Percentiles rank a stretch among this genome's conserved stretches.
These are phyloP conservation scores for Solen grandis DNA, from an alignment of 1,140 invertebrate species.

Conservation along the genomic window DNA sequence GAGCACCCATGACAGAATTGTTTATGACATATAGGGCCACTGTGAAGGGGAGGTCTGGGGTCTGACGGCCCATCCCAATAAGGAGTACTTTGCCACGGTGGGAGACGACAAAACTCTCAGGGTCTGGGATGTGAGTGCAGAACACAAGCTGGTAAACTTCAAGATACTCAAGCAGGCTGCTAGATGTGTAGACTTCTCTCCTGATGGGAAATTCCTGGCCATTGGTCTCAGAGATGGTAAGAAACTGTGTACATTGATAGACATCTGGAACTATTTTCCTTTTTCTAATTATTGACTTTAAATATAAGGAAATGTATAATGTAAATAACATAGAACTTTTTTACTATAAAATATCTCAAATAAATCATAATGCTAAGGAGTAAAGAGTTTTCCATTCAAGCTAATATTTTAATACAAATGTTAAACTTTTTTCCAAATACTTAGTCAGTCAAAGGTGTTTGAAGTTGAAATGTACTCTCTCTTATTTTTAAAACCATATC, in stretches of 20 bases:
- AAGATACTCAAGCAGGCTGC: constrained; percentile 77
- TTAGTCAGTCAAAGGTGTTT: too few species aligned
- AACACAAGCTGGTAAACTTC: constrained; percentile 75
- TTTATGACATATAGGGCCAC: constrained; percentile 74
- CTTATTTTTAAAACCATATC: too few species aligned
- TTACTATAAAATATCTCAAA: too few species aligned
- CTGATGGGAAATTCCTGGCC: constrained; percentile 79
- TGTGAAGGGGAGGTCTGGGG: constrained; percentile 81
- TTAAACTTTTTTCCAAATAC: too few species aligned
- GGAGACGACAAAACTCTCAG: constrained; percentile 80
- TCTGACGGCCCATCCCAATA: constrained; percentile 76
- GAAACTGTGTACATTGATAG: neutral
- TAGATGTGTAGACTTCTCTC: constrained; percentile 77
- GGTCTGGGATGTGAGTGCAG: constrained; percentile 74
- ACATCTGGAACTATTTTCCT: neutral
- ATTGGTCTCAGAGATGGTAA: constrained; percentile 80
- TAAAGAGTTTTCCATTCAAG: too few species aligned
- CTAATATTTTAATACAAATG: too few species aligned
- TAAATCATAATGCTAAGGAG: neutral
- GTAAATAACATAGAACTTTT: too few species aligned
- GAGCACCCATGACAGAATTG: too few species aligned
- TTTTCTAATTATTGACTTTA: neutral
- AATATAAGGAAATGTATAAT: too few species aligned
- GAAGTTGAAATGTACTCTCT: too few species aligned
- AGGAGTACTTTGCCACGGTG: constrained; percentile 77